Base-by-base conservation (phyloP, 1,140 invertebrate species). In the Cydia fagiglandana region DNA sequence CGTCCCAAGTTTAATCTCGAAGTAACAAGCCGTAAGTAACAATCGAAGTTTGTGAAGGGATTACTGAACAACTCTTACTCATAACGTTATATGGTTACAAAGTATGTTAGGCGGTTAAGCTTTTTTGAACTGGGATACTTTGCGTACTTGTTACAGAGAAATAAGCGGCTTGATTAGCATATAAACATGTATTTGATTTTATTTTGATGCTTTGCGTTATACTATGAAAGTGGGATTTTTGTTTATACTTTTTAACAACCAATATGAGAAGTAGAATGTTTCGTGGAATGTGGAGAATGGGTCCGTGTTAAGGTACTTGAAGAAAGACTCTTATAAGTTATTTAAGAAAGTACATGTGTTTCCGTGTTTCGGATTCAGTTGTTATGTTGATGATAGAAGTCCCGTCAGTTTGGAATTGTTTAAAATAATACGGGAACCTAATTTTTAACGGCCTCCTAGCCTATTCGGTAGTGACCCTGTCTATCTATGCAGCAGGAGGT, bases 11-110 rank as follows among this genome's bases (percentile, higher is more conserved):
- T 30, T 64, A 64, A 64, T 30, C 28, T 30, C 6, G 13, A 13
- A 64, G 24, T 13, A 64, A 56, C 53, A 56, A 56, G 20, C 24
- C 10, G 24, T 64, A 64, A 64, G 24, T 64, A 64, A 64, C 64
- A 30, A 64, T 28, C 7, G 20, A 64, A 64, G 24, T 64, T 64
- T 24, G 4, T 4, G 15, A n/a, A 64, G 15, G 64, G 64, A 30
- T 64, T 64, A 56, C 53, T 6, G 15, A 56, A 20, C 6, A 17
- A 6, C 20, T 56, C 13, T 17, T 56, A 17, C n/a, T 56, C n/a
- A 20, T 56, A 56, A 20, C 15, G 53, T 56, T 56, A n/a, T 56
- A 56, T 56, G 53, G 15, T 56, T n/a, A 7, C 15, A 56, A 17
- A 17, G 6, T 7, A 17, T 56, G 15, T 56, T 7, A 17, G 53